These are phyloP conservation scores for Patiria pectinifera DNA, from an alignment of 53 echinoderm and acorn worm species.

Conservation along the genomic window DNA sequence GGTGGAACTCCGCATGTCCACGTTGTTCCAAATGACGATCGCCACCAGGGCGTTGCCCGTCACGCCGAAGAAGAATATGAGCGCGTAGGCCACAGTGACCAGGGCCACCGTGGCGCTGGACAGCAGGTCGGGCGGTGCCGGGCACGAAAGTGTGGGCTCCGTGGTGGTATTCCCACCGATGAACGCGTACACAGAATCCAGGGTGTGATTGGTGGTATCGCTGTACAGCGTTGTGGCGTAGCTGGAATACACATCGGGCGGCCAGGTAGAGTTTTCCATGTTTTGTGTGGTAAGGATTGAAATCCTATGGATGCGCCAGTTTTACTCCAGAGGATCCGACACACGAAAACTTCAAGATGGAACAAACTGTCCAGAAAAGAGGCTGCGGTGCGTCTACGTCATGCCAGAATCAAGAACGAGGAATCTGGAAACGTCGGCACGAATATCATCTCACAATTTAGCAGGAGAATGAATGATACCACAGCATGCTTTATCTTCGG, in stretches of 20 bases:
- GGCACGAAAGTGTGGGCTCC: background rate
- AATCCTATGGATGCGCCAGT: background rate
- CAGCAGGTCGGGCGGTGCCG: background rate
- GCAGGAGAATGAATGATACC: background rate
- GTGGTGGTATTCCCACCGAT: background rate
- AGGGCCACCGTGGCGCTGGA: constrained; percentile 32
- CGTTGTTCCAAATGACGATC: constrained; percentile 86
- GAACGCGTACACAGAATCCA: background rate
- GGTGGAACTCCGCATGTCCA: constrained; percentile 96
- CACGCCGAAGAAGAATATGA: constrained; percentile 83
- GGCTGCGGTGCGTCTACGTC: background rate
- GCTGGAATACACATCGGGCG: background rate
- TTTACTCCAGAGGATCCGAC: background rate
- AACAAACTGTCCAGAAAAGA: background rate
- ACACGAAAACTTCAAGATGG: background rate
- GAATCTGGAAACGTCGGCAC: background rate
- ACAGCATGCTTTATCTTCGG: background rate
- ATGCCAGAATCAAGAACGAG: background rate
- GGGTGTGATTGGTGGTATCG: background rate
- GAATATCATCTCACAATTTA: background rate
- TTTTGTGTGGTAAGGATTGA: background rate
- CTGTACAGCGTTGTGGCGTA: background rate
- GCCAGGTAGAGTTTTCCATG: constrained; percentile 25
- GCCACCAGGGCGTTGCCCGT: constrained; percentile 90
- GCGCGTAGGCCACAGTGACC: constrained; percentile 69